Percentiles rank a stretch among this genome's conserved stretches.
Conservation (phyloP, 2,113 vertebrate species). For the Charadrius vociferus region DNA sequence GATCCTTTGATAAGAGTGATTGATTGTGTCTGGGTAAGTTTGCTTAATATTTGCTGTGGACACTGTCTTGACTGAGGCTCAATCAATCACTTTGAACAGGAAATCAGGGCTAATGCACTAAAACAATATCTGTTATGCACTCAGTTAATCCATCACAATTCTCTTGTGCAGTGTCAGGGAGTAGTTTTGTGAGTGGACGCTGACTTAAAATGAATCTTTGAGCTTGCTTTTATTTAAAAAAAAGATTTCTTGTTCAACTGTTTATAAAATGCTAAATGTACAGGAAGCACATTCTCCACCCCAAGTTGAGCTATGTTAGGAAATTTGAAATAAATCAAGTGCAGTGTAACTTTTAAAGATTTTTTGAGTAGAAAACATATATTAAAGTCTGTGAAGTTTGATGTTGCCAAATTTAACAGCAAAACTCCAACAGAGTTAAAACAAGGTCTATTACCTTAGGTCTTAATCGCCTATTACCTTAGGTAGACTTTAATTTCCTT, state of each 20-base stretch:
- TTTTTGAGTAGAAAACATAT: background rate
- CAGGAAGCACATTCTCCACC: background rate
- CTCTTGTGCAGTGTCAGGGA: background rate
- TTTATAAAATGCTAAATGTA: background rate
- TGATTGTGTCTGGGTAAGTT: conserved; percentile 62
- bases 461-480: background rate
- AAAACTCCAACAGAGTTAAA: background rate
- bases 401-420: background rate
- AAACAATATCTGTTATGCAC: conserved; percentile 62
- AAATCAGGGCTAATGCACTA: conserved; percentile 73
- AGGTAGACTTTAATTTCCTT: background rate
- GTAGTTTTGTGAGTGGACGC: background rate
- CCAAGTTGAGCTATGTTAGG: background rate
- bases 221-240: background rate
- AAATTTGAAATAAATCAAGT: background rate
- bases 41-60: conserved; percentile 65
- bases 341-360: background rate
- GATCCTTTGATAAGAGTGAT: conserved; percentile 62
- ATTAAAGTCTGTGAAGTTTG: background rate
- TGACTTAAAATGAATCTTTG: background rate
- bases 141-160: conserved; percentile 66
- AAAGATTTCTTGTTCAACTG: background rate
- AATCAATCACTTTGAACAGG: conserved; percentile 68
- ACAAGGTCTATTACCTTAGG: background rate
- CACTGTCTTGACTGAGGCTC: conserved; percentile 50